Evolutionary conservation across 2,888 invertebrate genomes (phyloP), one percentile per base, ranked within the genome.

Genomic region (Drosophila nigricruria): DNA sequence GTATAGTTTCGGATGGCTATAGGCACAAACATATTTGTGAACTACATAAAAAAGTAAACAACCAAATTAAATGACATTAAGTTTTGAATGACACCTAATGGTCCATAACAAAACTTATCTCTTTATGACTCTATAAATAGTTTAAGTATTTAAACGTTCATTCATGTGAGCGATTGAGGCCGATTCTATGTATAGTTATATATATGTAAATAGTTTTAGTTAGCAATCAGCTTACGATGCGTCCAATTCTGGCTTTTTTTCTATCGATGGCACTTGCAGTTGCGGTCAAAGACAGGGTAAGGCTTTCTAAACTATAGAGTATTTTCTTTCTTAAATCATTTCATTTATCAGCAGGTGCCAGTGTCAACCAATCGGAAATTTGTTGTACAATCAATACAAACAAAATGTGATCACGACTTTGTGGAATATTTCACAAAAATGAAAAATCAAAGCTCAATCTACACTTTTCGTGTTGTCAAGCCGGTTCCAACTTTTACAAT

Each of bases 331-430:
- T 16, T 8, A 43, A 50, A 10, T 5, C 20, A 0, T 16, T 14
- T 23, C 9, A 16, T 23, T 53, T 12, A 9, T 6, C 10, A 2
- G 10, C 16, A 77, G 81, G 34, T 34, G 1, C 12, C 2, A n/a
- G 34, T 27, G 30, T 27, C 16, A 16, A 36, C 40, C 20, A 66
- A 53, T 38, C 0, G 40, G 0, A 69, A 61, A 5, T 1, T 68
- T 4, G 9, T 60, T 6, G 1, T 68, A 10, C 45, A 68, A 10
- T 57, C 73, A 6, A 18, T 70, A n/a, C 43, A 70, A 25, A 78
- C 79, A 12, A 25, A 27, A 1, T 61, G 68, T 20, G 82, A 79
- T 63, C 70, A 70, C 25, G 50, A 81, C 20, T 58, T 50, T 42
- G 79, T 81, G 18, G 67, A 73, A 30, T 74, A 72, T 12, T 79